phyloP scores from a whole-genome alignment of 2,888 invertebrate species.

The Nymphalis c-album region DNA sequence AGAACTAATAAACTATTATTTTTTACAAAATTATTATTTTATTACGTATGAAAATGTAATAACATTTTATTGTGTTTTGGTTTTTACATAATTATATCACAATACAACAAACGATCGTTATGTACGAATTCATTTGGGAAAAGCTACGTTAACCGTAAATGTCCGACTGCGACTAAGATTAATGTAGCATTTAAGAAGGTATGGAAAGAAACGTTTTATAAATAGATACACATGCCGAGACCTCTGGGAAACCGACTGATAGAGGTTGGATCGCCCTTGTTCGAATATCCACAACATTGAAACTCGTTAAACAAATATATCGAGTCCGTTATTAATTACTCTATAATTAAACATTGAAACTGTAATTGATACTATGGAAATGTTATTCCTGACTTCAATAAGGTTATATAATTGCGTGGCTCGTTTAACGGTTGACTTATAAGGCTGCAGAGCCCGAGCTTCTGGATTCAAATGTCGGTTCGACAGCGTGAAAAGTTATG shows the following conservation, averaged over 20 bases:
- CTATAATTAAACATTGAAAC: background rate
- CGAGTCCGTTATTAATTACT: background rate
- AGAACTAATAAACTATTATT: too few relatives aligned
- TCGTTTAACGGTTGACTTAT: too few relatives aligned
- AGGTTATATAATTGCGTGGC: too few relatives aligned
- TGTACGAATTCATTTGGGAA: conserved; percentile 3
- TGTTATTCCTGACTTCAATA: too few relatives aligned
- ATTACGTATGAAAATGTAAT: too few relatives aligned
- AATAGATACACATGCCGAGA: background rate
- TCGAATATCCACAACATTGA: background rate
- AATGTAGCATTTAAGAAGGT: conserved; percentile 12
- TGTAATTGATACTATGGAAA: too few relatives aligned
- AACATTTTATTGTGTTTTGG: background rate
- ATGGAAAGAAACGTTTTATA: conserved; percentile 5
- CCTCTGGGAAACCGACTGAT: conserved; percentile 2
- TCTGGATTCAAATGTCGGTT: too few relatives aligned
- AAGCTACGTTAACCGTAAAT: conserved; percentile 3
- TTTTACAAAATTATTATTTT: too few relatives aligned
- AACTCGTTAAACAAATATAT: background rate
- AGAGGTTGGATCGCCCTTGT: background rate
- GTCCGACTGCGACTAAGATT: conserved; percentile 12
- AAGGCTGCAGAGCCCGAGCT: too few relatives aligned
- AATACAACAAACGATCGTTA: background rate
- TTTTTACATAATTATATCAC: background rate
- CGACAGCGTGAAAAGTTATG: too few relatives aligned